A percentile compares a stretch with the other conserved stretches of the same genome.
Evolutionary conservation across 2,888 invertebrate species (phyloP).

Genomic region (Cryptocheilus praepositus): DNA sequence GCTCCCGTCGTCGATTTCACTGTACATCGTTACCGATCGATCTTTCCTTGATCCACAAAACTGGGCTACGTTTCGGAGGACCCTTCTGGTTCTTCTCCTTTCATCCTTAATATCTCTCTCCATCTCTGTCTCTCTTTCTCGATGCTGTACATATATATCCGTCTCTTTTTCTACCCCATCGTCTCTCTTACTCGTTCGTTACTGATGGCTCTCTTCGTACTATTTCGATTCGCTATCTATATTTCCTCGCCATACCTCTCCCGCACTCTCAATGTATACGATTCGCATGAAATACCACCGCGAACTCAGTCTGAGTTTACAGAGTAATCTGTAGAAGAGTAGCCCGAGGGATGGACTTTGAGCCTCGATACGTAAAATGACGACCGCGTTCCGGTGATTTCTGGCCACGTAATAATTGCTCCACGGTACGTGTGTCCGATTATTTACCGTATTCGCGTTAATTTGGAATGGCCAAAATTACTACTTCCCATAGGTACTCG

Average conservation of each 20-base stretch:
- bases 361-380: no score
- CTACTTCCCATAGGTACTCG: no score
- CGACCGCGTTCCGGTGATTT: no score
- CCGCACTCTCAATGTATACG: not conserved
- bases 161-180: not conserved
- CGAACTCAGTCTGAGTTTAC: not conserved
- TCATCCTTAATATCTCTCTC: no score
- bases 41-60: constrained; percentile 1
- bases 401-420: no score
- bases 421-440: no score
- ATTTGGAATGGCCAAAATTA: no score
- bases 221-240: constrained; percentile 12
- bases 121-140: no score
- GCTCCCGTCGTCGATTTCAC: constrained; percentile 2
- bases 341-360: no score
- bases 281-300: not conserved
- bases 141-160: not conserved
- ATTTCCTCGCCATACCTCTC: not conserved
- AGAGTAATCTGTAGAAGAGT: not conserved
- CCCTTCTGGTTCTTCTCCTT: not conserved
- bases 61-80: constrained; percentile 4
- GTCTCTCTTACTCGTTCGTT: not conserved
- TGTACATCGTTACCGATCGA: constrained; percentile 1
- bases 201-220: constrained; percentile 4
- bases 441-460: no score